phyloP scores from a whole-genome alignment of 2,113 vertebrate genomes.

The Panthera uncia region DNA sequence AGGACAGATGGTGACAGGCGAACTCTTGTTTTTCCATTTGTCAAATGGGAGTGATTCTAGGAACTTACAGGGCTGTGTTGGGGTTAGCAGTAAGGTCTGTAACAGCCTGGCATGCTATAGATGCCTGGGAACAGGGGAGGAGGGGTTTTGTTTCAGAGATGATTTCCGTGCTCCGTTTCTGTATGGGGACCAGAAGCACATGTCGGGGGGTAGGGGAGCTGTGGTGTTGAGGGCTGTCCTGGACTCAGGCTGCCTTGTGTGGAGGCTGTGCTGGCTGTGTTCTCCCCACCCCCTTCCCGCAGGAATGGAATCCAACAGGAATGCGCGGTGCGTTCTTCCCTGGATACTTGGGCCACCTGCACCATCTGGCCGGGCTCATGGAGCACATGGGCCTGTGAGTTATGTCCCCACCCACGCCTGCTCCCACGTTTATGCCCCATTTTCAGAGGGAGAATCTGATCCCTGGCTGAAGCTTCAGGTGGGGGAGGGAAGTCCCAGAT shows the following conservation, averaged over 20 bases:
- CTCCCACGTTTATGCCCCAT: neutral
- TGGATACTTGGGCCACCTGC: neutral
- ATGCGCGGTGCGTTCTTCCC: neutral
- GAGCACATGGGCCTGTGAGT: neutral
- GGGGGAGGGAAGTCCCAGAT: neutral
- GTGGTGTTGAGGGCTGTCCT: neutral
- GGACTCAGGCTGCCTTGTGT: neutral
- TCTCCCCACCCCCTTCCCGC: too few species aligned
- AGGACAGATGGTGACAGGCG: too few species aligned
- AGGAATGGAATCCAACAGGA: constrained; percentile 34
- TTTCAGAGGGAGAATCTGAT: neutral
- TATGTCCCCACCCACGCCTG: neutral
- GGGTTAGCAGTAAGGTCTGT: neutral
- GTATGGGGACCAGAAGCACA: fast-evolving
- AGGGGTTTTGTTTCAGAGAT: neutral
- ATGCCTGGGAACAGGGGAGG: neutral
- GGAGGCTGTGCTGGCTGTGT: neutral
- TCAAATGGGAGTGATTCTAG: neutral
- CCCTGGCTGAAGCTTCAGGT: neutral
- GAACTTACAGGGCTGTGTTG: neutral
- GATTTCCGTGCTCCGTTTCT: too few species aligned
- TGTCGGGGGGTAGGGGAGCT: neutral
- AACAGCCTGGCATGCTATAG: neutral
- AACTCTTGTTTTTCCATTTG: neutral
- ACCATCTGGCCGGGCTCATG: neutral